Base-by-base conservation (phyloP, 1,140 invertebrate species). In the Amphibalanus amphitrite region DNA sequence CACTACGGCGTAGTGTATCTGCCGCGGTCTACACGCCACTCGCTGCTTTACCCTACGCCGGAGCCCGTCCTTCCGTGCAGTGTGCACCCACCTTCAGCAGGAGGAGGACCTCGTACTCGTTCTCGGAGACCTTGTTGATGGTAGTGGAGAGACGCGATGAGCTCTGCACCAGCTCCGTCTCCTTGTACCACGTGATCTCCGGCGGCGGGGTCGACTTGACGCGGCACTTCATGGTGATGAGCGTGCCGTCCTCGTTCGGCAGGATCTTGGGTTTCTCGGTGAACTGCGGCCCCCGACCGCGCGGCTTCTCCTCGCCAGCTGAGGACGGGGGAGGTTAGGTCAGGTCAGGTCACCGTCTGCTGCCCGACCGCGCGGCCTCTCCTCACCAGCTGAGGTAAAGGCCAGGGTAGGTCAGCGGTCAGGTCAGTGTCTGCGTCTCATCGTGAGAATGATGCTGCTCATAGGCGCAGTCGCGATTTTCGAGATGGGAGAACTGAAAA, bases 231-330 rank as follows among this genome's bases (percentile, higher is more conserved):
- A 97, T 94, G 67, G 92, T 91, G 77, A 97, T 97, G 70, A 96
- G 84, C 74, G 92, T 94, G 71, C 92, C 92, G 78, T 88, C 91
- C 81, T 97, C 94, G 82, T 98, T 97, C 76, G 96, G 93, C 83
- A 97, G 94, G 79, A 98, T 98, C 82, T 90, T 88, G 67, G 96
- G 95, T 84, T 97, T 97, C 79, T 96, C 95, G 77, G 94, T 86
- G 81, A 98, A 96, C 68, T 91, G 92, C 69, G 96, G 96, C 6
- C 47, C 47, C 10, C 47, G 47, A 1, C 47, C 47, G 6, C 47
- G 47, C 47, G 47, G 47, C 47, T 59, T 59, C 47, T 59, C 47
- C 47, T 59, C 47, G 47, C 47, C 47, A 20, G 47, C 47, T 59
- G 47, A 59, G 47, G 17, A 23, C 10, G 47, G 6, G 17, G 47